Percentiles rank a stretch among this genome's conserved stretches.
Conservation (phyloP, 2,113 vertebrate genomes). For the Centropristis striata region DNA sequence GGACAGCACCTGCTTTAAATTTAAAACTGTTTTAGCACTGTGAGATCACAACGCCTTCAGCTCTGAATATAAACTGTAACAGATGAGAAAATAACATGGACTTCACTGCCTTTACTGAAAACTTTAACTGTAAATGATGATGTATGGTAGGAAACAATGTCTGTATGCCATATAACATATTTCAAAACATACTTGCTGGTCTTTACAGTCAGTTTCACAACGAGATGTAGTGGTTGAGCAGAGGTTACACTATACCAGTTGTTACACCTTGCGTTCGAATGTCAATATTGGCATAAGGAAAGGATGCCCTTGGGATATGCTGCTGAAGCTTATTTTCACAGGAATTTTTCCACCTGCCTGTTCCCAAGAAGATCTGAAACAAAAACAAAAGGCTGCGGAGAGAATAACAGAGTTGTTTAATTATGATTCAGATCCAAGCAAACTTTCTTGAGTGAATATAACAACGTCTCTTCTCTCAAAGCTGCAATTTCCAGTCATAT, state of each 20-base stretch:
- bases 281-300: constrained; percentile 53
- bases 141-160: not conserved
- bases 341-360: not conserved
- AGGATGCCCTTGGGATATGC: constrained; percentile 10
- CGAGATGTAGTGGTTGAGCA: not conserved
- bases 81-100: constrained; percentile 25
- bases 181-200: not conserved
- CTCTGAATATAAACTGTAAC: constrained; percentile 2
- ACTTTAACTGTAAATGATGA: not conserved
- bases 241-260: not conserved
- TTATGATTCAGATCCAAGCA: not conserved
- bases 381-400: not conserved
- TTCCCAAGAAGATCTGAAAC: not conserved
- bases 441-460: not conserved
- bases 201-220: not conserved
- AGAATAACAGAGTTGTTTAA: not conserved
- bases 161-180: not conserved
- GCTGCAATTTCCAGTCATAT: constrained; percentile 9
- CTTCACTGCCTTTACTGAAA: not conserved
- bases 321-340: constrained; percentile 20
- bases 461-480: constrained; percentile 17
- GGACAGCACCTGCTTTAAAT: constrained; percentile 22
- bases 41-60: constrained; percentile 2
- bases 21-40: not conserved
- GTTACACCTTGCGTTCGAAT: not conserved